Evolutionary conservation across 2,113 vertebrate genomes (phyloP), one percentile per base, ranked within the genome.

Genomic region (Cyphomyrus discorhynchus): DNA sequence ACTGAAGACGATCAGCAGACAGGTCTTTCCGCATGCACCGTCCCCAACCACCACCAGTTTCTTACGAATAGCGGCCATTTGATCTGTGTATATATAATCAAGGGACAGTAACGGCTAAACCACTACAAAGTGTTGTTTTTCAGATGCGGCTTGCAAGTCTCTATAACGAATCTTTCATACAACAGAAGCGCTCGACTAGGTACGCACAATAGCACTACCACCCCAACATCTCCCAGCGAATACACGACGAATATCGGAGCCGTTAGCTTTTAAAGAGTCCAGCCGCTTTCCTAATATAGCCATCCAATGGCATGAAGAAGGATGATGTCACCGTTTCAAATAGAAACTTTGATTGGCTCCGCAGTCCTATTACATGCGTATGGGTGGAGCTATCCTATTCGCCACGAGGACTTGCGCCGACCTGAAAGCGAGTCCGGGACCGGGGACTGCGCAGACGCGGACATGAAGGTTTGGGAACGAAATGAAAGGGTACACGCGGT

Each of bases 1-100:
- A 89, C 97, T 97, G 95, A 97, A 97, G 49, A 97, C 96, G 89
- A 97, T 97, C 89, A 97, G 96, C 47, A 97, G 95, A 92, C 97
- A 97, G 15, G 97, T 97, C 94, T 97, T 90, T 11, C 90, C 90
- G 58, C 90, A 90, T 24, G 90, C 97, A 2, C 97, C 96, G 91
- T 97, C 97, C 6, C 97, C 97, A 80, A 97, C 97, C 92, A 97
- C 97, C 95, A 97, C 97, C 91, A 97, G 94, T 93, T 97, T 97
- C 95, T 97, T 97, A 92, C 96, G 95, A 94, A 97, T 97, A 91
- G 96, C 96, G 17, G 96, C 96, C 97, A 97, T 97, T 46, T 31
- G n/a, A 62, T 50, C 27, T 39, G 42, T 86, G 11, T 62, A 31
- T 49, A 13, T 10, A 6, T 13, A 27, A 7, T 42, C 21, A 42